Conservation (phyloP, 2,888 invertebrate genomes). For the Ophraella communa region DNA sequence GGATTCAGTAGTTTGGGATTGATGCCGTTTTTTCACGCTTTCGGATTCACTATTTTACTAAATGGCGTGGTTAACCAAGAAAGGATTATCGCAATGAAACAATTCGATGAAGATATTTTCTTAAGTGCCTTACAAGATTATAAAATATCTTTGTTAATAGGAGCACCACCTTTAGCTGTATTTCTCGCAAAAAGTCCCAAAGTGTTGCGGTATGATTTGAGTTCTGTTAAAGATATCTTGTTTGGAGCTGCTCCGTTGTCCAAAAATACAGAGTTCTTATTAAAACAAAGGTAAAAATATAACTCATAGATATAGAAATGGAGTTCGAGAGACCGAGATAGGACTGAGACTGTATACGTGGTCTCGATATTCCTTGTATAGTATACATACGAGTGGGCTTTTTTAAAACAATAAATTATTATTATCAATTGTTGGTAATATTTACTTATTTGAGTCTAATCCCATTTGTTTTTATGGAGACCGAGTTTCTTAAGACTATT, state of each 20-base stretch:
- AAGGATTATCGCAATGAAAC: slow-evolving; percentile 63
- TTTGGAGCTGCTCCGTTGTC: slow-evolving; percentile 85
- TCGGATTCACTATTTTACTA: slow-evolving; percentile 73
- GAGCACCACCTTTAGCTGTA: slow-evolving; percentile 84
- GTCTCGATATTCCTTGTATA: too few relatives aligned
- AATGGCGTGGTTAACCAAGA: slow-evolving; percentile 64
- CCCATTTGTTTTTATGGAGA: too few relatives aligned
- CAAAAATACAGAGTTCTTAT: slow-evolving; percentile 69
- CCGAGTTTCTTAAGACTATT: too few relatives aligned
- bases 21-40: slow-evolving; percentile 84
- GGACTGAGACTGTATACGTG: too few relatives aligned
- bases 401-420: too few relatives aligned
- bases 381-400: too few relatives aligned
- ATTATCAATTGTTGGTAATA: too few relatives aligned
- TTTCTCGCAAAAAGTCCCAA: slow-evolving; percentile 83
- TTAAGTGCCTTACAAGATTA: slow-evolving; percentile 72
- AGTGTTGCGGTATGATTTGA: slow-evolving; percentile 76
- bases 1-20: slow-evolving; percentile 61
- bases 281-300: slow-evolving; percentile 61
- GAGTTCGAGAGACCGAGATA: neutral
- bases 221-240: slow-evolving; percentile 70
- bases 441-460: too few relatives aligned
- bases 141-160: slow-evolving; percentile 62
- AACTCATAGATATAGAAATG: neutral
- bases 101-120: slow-evolving; percentile 68